Conservation (phyloP, 2,888 invertebrate genomes). For the Pardosa pseudoannulata region DNA sequence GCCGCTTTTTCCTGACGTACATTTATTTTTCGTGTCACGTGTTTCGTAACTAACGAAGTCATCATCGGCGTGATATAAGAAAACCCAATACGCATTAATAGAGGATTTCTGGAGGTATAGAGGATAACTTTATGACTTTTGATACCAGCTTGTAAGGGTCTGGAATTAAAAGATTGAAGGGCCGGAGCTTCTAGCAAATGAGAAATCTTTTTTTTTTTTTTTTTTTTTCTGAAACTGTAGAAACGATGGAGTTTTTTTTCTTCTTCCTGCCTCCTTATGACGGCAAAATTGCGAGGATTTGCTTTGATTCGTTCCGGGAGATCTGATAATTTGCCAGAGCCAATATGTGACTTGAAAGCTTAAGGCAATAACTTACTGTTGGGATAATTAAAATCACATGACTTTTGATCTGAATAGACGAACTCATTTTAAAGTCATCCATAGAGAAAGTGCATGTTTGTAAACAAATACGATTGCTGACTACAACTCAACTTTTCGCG, state of each 20-base stretch:
- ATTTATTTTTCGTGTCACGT: conserved; percentile 68
- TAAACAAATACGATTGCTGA: too few relatives aligned
- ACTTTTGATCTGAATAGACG: too few relatives aligned
- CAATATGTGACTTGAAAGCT: background rate
- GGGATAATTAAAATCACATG: too few relatives aligned
- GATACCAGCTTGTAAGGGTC: background rate
- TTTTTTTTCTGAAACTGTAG: background rate
- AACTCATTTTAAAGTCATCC: too few relatives aligned
- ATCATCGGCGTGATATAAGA: conserved; percentile 40
- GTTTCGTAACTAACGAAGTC: conserved; percentile 55
- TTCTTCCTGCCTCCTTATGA: background rate
- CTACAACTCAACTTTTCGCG: too few relatives aligned
- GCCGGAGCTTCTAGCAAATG: conserved; percentile 39
- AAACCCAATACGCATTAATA: conserved; percentile 70
- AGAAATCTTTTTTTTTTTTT: conserved; percentile 41
- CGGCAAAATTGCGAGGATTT: background rate
- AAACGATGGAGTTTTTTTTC: background rate
- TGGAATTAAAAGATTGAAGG: conserved; percentile 61
- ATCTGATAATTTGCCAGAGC: background rate
- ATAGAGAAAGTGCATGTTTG: too few relatives aligned
- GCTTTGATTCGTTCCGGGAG: background rate
- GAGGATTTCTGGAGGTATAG: conserved; percentile 5
- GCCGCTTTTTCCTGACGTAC: conserved; percentile 36
- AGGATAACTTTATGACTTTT: conserved; percentile 42
- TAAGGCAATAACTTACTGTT: background rate